These are phyloP conservation scores for Phrixothrix hirtus DNA, from an alignment of 2,888 invertebrate genomes.

Conservation along the genomic window DNA sequence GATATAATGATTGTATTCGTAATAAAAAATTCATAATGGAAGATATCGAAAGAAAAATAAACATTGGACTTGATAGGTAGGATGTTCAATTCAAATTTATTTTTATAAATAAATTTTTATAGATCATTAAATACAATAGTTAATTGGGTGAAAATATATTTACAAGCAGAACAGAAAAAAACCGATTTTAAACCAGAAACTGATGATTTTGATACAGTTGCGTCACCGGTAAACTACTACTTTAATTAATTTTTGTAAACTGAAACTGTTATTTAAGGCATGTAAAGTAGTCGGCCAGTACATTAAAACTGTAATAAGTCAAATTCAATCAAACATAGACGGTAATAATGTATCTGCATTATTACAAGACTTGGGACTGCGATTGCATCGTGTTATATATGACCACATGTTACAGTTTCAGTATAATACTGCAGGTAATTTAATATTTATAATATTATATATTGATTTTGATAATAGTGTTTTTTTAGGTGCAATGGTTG, in stretches of 20 bases:
- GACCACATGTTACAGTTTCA: conserved; percentile 94
- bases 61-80: conserved; percentile 76
- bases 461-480: neutral
- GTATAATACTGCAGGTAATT: conserved; percentile 91
- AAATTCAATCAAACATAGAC: conserved; percentile 82
- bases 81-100: conserved; percentile 33
- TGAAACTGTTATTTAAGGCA: conserved; percentile 71
- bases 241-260: too few species aligned
- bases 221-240: conserved; percentile 79
- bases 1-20: conserved; percentile 85
- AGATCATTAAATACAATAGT: conserved; percentile 83
- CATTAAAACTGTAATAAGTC: conserved; percentile 74
- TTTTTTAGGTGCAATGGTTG: conserved; percentile 87
- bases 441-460: too few species aligned
- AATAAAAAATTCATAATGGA: conserved; percentile 85
- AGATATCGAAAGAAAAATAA: conserved; percentile 89
- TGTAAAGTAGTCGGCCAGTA: conserved; percentile 84
- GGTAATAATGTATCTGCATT: conserved; percentile 90
- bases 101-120: conserved; percentile 16
- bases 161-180: conserved; percentile 93
- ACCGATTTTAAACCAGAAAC: conserved; percentile 90
- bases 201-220: conserved; percentile 78
- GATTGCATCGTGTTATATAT: conserved; percentile 91
- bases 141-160: conserved; percentile 87
- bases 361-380: conserved; percentile 84